Evolutionary conservation across 2,113 vertebrate species (phyloP).

Genomic region (Marmota monax): DNA sequence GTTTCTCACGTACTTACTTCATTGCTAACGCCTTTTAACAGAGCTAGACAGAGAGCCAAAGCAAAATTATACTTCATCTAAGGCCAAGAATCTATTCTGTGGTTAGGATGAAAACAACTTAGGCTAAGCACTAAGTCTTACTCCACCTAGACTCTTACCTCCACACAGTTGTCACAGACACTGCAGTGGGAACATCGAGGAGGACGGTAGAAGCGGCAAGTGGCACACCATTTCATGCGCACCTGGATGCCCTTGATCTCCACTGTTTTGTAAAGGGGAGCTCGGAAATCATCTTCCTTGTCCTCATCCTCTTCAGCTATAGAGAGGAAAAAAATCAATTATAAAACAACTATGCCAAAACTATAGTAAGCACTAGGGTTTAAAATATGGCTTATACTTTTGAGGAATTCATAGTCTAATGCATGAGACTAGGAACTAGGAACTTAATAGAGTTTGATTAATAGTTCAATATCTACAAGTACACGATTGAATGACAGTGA

Average conservation of each 20-base stretch:
- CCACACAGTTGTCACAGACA: conserved; percentile 99
- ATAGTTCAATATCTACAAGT: neutral
- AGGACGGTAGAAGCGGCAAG: conserved; percentile 98
- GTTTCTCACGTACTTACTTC: neutral
- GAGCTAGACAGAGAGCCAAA: neutral
- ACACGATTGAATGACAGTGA: neutral
- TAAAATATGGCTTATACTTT: neutral
- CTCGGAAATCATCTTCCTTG: conserved; percentile 98
- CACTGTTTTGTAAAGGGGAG: conserved; percentile 98
- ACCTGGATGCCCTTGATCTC: conserved; percentile 98
- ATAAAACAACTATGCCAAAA: accelerated
- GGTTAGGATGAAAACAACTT: neutral
- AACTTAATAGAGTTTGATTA: neutral
- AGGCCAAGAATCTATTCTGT: neutral
- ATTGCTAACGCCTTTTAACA: neutral
- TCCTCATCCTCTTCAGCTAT: conserved; percentile 98
- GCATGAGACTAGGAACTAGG: neutral
- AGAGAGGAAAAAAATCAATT: neutral
- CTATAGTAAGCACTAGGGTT: neutral
- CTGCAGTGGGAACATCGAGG: conserved; percentile 98
- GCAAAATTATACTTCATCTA: neutral
- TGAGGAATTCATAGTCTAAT: neutral
- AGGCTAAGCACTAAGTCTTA: neutral
- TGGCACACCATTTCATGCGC: conserved; percentile 99
- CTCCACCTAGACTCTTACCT: conserved; percentile 89